Evolutionary conservation across 1,140 invertebrate genomes (phyloP).

Genomic region (Scaptomyza montana): DNA sequence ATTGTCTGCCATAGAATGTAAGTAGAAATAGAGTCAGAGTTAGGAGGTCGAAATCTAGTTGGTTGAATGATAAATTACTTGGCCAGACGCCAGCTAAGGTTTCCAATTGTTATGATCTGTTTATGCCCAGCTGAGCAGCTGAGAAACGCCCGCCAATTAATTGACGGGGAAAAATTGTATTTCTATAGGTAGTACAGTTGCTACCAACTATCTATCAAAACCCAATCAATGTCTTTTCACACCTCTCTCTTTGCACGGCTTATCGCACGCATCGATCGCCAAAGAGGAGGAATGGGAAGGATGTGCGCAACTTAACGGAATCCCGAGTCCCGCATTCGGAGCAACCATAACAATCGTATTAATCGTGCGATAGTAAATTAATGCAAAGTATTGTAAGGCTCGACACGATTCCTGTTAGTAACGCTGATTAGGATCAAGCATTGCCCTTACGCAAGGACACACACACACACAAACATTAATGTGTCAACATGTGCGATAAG

Average conservation of each 20-base stretch:
- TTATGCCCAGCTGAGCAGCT: slow-evolving; percentile 63
- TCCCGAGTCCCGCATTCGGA: slow-evolving; percentile 56
- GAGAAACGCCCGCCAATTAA: slow-evolving; percentile 61
- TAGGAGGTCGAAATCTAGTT: slow-evolving; percentile 50
- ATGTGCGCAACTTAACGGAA: slow-evolving; percentile 51
- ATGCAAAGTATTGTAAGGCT: slow-evolving; percentile 64
- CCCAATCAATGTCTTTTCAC: slow-evolving; percentile 59
- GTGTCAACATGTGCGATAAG: slow-evolving; percentile 77
- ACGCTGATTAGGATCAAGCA: slow-evolving; percentile 73
- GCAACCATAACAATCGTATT: slow-evolving; percentile 59
- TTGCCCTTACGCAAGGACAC: slow-evolving; percentile 49
- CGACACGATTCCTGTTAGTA: slow-evolving; percentile 78
- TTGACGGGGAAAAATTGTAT: background rate
- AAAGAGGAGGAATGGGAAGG: slow-evolving; percentile 4
- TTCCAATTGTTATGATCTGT: slow-evolving; percentile 70
- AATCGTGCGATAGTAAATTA: slow-evolving; percentile 70
- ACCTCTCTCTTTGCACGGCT: slow-evolving; percentile 33
- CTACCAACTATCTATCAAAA: slow-evolving; percentile 35
- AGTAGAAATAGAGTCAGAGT: background rate
- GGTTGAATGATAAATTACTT: slow-evolving; percentile 73
- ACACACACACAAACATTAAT: slow-evolving; percentile 67
- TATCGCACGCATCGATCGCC: slow-evolving; percentile 41
- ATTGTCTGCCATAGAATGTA: slow-evolving; percentile 20
- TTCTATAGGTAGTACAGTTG: slow-evolving; percentile 35
- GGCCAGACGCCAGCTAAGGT: slow-evolving; percentile 50